Evolutionary conservation across 1,140 invertebrate genomes (phyloP), one percentile per base, ranked within the genome.

Genomic region (Drosophila repletoides): DNA sequence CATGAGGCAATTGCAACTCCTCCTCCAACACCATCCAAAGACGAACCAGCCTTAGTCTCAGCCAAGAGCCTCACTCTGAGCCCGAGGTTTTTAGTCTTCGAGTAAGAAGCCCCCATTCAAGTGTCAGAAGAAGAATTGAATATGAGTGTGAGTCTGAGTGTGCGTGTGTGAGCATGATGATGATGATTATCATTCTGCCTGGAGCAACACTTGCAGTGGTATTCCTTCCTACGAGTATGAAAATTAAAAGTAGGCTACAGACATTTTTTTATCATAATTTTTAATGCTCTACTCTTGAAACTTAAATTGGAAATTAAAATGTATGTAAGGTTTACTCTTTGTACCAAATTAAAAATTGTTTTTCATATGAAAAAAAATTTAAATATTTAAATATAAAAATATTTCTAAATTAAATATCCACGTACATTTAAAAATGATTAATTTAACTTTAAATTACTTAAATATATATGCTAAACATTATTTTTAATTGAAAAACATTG

Each of bases 91-190:
- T 14, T 10, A 33, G 34, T 36, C 36, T 40, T 19, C 2, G n/a
- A n/a, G n/a, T n/a, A n/a, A n/a, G n/a, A 29, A 70, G 74, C 69
- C 79, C 73, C 79, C 79, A 83, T 83, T 83, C 46, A 84, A 83
- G 77, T 84, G 79, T 83, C 77, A 84, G 77, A 66, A 76, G 72
- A 73, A 69, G 45, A 77, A 76, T 49, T 58, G 34, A 38, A 33
- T 26, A 10, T 52, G 6, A 5, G 21, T 9, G 14, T 46, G 46
- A 21, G 28, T 49, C 9, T 12, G 21, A 31, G 31, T 58, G 36
- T 73, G 43, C 45, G 28, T 33, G 60, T 53, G 60, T 31, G 60
- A 45, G 72, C 53, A 53, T 59, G 28, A 33, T 41, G 31, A 46
- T 19, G 76, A 76, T 83, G 52, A 28, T 67, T 67, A 83, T 83